phyloP scores from a whole-genome alignment of 2,888 invertebrate genomes.

The Morpho deidamia region DNA sequence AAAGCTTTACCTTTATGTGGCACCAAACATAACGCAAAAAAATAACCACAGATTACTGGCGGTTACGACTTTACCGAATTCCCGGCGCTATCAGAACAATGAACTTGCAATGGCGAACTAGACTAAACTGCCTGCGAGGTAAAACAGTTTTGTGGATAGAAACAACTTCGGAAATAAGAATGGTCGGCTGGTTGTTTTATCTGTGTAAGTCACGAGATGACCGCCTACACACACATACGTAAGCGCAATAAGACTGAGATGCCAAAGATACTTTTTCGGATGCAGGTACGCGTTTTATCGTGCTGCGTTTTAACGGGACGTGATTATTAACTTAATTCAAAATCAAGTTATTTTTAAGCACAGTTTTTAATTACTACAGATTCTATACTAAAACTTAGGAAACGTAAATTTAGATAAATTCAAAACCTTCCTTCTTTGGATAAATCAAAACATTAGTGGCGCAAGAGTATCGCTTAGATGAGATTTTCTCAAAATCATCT shows the following conservation, averaged over 20 bases:
- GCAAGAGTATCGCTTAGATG: no score
- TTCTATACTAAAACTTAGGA: not conserved
- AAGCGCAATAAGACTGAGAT: slow-evolving; percentile 20
- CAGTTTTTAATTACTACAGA: not conserved
- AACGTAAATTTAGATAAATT: not conserved
- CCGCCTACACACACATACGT: slow-evolving; percentile 41
- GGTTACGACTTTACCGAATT: slow-evolving; percentile 51
- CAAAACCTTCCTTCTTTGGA: no score
- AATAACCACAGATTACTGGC: slow-evolving; percentile 43
- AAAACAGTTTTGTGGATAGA: slow-evolving; percentile 52
- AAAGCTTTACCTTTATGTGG: slow-evolving; percentile 50
- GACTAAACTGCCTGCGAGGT: slow-evolving; percentile 66
- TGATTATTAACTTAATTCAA: not conserved
- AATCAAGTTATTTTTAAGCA: not conserved
- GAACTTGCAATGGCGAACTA: slow-evolving; percentile 75
- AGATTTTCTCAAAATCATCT: no score
- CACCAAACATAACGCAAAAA: slow-evolving; percentile 58
- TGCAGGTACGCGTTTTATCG: not conserved
- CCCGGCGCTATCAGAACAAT: slow-evolving; percentile 54
- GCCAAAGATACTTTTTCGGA: slow-evolving; percentile 3
- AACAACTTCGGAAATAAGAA: slow-evolving; percentile 44
- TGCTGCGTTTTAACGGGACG: not conserved
- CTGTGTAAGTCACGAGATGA: slow-evolving; percentile 40
- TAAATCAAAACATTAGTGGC: no score
- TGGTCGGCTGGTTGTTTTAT: slow-evolving; percentile 36